Evolutionary conservation across 2,113 vertebrate genomes (phyloP).

Genomic region (Onychostoma macrolepis): DNA sequence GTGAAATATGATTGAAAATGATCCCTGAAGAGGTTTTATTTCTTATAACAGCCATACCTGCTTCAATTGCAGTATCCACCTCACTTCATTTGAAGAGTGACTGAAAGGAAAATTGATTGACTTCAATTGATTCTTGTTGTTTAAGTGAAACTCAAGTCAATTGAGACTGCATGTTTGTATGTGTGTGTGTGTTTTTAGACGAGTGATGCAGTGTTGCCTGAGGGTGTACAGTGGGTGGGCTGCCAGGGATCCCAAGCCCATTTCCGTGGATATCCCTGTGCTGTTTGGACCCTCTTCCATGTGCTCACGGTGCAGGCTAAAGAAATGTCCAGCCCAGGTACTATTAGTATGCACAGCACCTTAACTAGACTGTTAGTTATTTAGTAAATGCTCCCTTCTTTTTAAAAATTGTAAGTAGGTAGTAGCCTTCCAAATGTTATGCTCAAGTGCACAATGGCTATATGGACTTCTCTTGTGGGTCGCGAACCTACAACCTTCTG

Average conservation of each 20-base stretch:
- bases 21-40: not conserved
- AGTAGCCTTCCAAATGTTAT: not conserved
- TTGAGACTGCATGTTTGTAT: conserved; percentile 21
- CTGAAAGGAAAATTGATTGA: conserved; percentile 37
- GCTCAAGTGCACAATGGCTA: not conserved
- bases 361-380: not conserved
- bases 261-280: conserved; percentile 87
- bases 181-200: conserved; percentile 59
- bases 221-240: conserved; percentile 83
- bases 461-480: not conserved
- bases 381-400: not conserved
- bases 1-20: not conserved
- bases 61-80: conserved; percentile 5
- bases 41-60: not conserved
- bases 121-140: conserved; percentile 29
- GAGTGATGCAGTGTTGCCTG: conserved; percentile 70
- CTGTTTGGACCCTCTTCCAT: conserved; percentile 92
- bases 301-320: conserved; percentile 85
- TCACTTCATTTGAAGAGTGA: conserved; percentile 38
- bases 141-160: conserved; percentile 27
- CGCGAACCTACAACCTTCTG: not conserved
- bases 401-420: not conserved
- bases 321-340: conserved; percentile 60
- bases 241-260: conserved; percentile 86
- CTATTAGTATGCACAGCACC: not conserved